Base-by-base conservation (phyloP, 2,113 vertebrate genomes). In the Cebus imitator region DNA sequence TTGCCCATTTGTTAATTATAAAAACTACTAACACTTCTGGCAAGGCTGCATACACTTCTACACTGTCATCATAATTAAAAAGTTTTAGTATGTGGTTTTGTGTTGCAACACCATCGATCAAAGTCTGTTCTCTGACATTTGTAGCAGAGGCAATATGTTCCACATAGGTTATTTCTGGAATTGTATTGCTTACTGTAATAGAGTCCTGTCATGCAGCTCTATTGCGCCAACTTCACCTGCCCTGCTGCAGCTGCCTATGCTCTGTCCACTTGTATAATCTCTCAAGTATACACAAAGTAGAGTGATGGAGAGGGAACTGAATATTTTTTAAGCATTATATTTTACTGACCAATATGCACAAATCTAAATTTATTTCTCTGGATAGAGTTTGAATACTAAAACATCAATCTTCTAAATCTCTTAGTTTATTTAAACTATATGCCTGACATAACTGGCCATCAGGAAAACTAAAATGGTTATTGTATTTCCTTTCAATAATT, bases 61-160 rank as follows among this genome's bases (percentile, higher is more conserved):
- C 84, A 55, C 23, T 96, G 97, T 98, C 98, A 98, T 98, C 97
- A 98, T 98, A 98, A 99, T 99, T 98, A 98, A 98, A 98, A 98
- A 98, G 97, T 98, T 99, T 98, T 98, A 98, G 95, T 98, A 50
- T 97, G 97, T 98, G 97, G 79, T 98, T 98, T 98, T 98, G 95
- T 97, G 85, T 98, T 98, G 95, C 16, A 79, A 96, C 96, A 97
- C 93, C 98, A 99, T 99, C 95, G 35, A 99, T 98, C 98, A 98
- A 98, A 98, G 98, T 97, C 97, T 94, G 57, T 95, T 98, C 98
- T 96, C 97, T 99, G 98, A 98, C 98, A 97, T 95, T 96, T 97
- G 98, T 97, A 97, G 97, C 97, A 98, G 97, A 98, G 95, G 98
- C 98, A 98, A 98, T 98, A 98, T 98, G 98, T 98, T 99, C 98